phyloP scores from a whole-genome alignment of 2,888 invertebrate genomes.

The Catocala sponsa region DNA sequence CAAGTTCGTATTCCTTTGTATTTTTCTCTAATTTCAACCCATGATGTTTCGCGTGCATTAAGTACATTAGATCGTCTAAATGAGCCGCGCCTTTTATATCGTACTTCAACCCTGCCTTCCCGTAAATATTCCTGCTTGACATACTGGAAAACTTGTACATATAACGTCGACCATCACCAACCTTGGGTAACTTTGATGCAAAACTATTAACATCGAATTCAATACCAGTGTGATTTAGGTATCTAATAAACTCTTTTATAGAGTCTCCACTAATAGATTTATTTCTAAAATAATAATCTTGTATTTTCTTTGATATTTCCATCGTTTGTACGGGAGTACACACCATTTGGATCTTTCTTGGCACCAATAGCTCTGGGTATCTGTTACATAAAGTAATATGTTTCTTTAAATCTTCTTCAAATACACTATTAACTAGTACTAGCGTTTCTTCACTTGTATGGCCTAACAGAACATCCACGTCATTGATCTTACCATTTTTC shows the following conservation, averaged over 20 bases:
- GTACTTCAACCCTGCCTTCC: conserved; percentile 53
- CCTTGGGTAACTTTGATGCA: conserved; percentile 28
- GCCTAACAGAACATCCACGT: conserved; percentile 91
- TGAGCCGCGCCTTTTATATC: conserved; percentile 64
- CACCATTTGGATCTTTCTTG: conserved; percentile 57
- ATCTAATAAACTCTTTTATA: conserved; percentile 57
- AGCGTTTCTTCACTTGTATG: conserved; percentile 90
- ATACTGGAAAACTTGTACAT: conserved; percentile 54
- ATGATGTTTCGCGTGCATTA: conserved; percentile 60
- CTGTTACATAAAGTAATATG: conserved; percentile 37
- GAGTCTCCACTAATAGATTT: conserved; percentile 43
- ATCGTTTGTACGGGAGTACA: conserved; percentile 49
- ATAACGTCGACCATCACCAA: conserved; percentile 27
- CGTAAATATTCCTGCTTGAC: conserved; percentile 64
- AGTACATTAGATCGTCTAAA: conserved; percentile 70
- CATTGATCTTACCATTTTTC: conserved; percentile 76
- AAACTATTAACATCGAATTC: conserved; percentile 49
- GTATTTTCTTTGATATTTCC: conserved; percentile 58
- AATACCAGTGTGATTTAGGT: conserved; percentile 48
- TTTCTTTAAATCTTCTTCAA: conserved; percentile 31
- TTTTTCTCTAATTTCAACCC: conserved; percentile 59
- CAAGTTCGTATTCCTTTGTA: conserved; percentile 59
- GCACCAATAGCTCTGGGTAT: conserved; percentile 61
- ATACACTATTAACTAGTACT: conserved; percentile 31
- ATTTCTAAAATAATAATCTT: conserved; percentile 60